Evolutionary conservation across 2,888 invertebrate genomes (phyloP), one percentile per base, ranked within the genome.

Genomic region (Drosophila anomelani): DNA sequence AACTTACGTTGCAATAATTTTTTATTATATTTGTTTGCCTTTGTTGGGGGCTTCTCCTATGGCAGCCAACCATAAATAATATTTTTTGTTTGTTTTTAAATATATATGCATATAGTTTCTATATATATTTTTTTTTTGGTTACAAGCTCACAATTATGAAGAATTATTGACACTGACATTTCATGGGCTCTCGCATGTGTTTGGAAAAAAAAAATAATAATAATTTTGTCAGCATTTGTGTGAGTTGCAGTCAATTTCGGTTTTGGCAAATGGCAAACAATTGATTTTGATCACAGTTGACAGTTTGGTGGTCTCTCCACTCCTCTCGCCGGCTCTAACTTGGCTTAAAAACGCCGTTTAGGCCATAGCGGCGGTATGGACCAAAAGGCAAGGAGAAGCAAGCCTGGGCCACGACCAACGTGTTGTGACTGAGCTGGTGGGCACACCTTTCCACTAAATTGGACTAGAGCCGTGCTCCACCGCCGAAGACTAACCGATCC

Each of bases 21-120:
- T 87, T 81, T 85, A 89, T 85, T 89, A 80, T 87, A 87, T 90
- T 89, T 86, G 81, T 90, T 88, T 82, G 78, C 75, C 85, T 76
- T 66, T 75, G 17, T 54, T 76, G 76, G 64, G 71, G 58, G 67
- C 76, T 72, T 62, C 49, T 60, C 51, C 47, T 49, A 58, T 70
- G 67, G 67, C 66, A 67, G 66, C 67, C 67, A 38, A 67, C 67
- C 71, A 29, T 39, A 46, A 67, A 67, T 36, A 38, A 71, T 61
- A 23, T 12, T 47, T 29, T 26, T 46, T 47, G 15, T 53, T n/a
- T 47, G 20, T 56, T 29, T 26, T 43, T 26, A 26, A 26, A 26
- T 4, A 26, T 26, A 26, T 26, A 26, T 26, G 2, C 23, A 23
- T 23, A 23, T 23, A 23, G 23, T 23, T 43, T 20, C 54, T 58